Conservation (phyloP, 2,113 vertebrate species). For the Thinocorus orbignyianus region DNA sequence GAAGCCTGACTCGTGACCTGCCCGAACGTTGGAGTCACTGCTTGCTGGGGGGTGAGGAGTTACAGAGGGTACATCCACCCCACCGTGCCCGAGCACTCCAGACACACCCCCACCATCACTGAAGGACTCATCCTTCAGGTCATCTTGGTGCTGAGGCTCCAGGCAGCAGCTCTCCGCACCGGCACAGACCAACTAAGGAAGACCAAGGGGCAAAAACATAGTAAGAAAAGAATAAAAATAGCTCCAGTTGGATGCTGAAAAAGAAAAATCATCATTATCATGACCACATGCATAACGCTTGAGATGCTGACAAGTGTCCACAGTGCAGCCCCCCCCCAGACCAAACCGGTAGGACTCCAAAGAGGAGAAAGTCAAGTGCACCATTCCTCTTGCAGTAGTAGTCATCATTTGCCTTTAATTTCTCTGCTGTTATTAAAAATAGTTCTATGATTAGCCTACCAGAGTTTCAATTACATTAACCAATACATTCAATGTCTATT, state of each 20-base stretch:
- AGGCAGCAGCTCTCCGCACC: not conserved
- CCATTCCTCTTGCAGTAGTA: not conserved
- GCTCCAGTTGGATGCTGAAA: not conserved
- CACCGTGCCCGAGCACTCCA: not conserved
- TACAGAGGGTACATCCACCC: not conserved
- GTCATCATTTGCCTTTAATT: not conserved
- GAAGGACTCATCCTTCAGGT: not conserved
- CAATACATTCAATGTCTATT: not conserved
- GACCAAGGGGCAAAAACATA: not conserved
- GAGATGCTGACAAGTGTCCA: not conserved
- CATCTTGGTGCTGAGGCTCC: not conserved
- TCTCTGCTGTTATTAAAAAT: not conserved
- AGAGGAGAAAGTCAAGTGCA: rapidly evolving
- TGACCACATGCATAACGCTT: rapidly evolving
- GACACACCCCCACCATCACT: no score
- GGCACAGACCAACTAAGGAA: not conserved
- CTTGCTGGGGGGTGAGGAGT: not conserved
- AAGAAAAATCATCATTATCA: not conserved
- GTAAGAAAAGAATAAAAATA: not conserved
- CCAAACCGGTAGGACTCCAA: rapidly evolving
- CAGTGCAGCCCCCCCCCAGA: rapidly evolving
- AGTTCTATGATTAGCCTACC: not conserved
- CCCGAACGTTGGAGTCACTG: rapidly evolving
- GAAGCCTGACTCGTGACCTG: not conserved
- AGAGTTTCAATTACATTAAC: not conserved